Conservation (phyloP, 2,797 vertebrate species). For the Brachyalestes nurse region DNA sequence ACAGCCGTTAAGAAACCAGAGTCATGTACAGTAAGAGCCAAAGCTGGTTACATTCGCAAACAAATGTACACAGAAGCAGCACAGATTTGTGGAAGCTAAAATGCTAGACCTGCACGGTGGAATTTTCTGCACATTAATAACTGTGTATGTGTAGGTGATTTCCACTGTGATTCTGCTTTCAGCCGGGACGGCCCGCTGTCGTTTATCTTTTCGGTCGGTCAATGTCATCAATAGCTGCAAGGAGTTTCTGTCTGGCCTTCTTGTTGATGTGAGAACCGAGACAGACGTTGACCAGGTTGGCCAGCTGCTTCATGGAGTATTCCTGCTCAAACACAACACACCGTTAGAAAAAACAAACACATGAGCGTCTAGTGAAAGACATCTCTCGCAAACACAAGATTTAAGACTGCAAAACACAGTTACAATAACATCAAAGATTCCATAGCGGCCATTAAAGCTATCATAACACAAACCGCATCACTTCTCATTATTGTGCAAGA, state of each 20-base stretch:
- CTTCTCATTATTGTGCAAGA: neutral
- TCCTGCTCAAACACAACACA: conserved; percentile 79
- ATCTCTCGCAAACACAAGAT: neutral
- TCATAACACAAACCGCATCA: neutral
- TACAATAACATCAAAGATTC: neutral
- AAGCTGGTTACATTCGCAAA: conserved; percentile 32
- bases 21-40: conserved; percentile 15
- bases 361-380: neutral
- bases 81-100: conserved; percentile 11
- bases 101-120: neutral
- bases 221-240: conserved; percentile 94
- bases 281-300: conserved; percentile 96
- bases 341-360: neutral
- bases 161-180: conserved; percentile 6
- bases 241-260: conserved; percentile 94
- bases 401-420: neutral
- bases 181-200: neutral
- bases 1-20: neutral
- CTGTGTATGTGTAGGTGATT: neutral
- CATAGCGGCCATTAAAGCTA: neutral
- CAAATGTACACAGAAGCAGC: conserved; percentile 23
- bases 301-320: conserved; percentile 97
- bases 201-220: conserved; percentile 95
- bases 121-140: conserved; percentile 15
- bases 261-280: conserved; percentile 98